phyloP scores from a whole-genome alignment of 2,888 invertebrate genomes.

The Dinocampus coccinellae region DNA sequence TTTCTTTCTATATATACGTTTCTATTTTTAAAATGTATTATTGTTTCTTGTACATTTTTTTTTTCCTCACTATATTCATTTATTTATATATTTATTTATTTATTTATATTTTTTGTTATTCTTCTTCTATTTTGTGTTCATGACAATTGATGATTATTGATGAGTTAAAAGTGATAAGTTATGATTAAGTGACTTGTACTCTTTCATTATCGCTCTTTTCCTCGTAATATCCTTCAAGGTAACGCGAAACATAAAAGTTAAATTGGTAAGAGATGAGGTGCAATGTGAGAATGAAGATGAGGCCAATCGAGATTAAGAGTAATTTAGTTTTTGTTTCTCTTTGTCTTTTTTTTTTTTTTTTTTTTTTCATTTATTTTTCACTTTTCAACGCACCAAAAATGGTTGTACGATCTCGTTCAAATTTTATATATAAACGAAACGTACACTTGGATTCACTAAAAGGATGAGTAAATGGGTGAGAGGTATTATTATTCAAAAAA shows the following conservation, averaged over 20 bases:
- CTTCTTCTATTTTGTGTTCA: background rate
- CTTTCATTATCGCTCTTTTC: conserved; percentile 4
- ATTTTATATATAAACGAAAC: background rate
- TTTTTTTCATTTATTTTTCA: too few species aligned
- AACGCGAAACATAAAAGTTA: background rate
- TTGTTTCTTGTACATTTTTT: background rate
- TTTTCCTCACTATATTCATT: too few species aligned
- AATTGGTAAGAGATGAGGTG: background rate
- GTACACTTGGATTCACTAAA: background rate
- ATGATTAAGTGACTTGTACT: conserved; percentile 11
- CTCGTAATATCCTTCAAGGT: background rate
- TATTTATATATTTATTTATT: background rate
- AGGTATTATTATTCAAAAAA: background rate
- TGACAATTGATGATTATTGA: background rate
- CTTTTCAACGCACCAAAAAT: background rate
- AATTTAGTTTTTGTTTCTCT: background rate
- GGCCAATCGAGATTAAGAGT: background rate
- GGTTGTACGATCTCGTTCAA: background rate
- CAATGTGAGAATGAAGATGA: background rate
- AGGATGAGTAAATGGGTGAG: background rate
- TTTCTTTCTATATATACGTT: background rate
- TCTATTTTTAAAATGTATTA: background rate
- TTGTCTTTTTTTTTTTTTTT: too few species aligned
- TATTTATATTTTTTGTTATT: background rate
- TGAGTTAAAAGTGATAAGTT: background rate